Conservation (phyloP, 2,113 vertebrate genomes). For the Deroptyus accipitrinus region DNA sequence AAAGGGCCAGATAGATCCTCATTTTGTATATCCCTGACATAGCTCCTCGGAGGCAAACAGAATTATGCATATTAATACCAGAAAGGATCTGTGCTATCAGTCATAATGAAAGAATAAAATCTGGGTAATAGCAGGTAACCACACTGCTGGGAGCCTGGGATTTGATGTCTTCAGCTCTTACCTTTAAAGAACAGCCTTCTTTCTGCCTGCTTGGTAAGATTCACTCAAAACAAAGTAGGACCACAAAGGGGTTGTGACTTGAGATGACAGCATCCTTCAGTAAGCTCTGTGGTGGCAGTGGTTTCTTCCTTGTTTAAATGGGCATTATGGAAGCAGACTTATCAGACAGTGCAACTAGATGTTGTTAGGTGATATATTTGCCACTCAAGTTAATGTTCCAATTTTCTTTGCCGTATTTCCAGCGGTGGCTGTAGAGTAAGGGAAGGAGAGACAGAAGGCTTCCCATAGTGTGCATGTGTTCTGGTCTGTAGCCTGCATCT, state of each 20-base stretch:
- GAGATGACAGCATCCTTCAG: neutral
- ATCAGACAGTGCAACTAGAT: neutral
- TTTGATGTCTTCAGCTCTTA: neutral
- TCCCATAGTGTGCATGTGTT: accelerated
- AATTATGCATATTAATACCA: constrained; percentile 17
- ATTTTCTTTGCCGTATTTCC: neutral
- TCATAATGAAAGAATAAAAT: constrained; percentile 7
- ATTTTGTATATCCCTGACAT: neutral
- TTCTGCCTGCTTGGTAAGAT: neutral
- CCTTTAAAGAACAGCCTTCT: neutral
- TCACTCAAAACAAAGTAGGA: neutral
- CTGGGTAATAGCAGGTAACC: neutral
- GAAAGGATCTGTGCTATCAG: neutral
- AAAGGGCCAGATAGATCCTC: constrained; percentile 12
- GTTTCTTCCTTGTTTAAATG: neutral
- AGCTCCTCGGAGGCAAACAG: neutral
- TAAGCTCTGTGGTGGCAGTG: neutral
- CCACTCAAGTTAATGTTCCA: neutral
- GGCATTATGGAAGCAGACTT: neutral
- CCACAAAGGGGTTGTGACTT: neutral
- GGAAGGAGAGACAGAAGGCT: neutral
- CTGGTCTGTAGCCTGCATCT: neutral
- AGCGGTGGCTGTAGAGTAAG: neutral
- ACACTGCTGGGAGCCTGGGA: neutral
- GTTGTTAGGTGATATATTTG: neutral